A percentile compares a stretch with the other conserved stretches of the same genome.
Conservation (phyloP, 2,888 invertebrate genomes). For the Ommatoiulus sabulosus region DNA sequence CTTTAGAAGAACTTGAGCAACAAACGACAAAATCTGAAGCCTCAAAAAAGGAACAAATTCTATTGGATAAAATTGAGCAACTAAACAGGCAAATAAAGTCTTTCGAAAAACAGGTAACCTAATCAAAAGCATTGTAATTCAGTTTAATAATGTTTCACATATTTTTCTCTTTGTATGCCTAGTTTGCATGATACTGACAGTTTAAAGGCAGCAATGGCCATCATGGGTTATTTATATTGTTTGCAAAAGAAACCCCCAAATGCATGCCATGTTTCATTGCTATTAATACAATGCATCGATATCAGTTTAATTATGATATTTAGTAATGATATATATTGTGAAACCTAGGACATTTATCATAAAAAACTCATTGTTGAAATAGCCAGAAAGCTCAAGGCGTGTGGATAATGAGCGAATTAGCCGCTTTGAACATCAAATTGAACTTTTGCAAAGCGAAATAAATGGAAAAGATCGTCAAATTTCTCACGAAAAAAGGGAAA, state of each 20-base stretch:
- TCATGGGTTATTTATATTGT: no score
- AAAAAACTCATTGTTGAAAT: neutral
- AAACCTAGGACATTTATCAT: neutral
- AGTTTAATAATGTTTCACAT: no score
- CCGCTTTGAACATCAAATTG: conserved; percentile 39
- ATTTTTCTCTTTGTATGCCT: no score
- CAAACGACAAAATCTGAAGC: conserved; percentile 20
- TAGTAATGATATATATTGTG: no score
- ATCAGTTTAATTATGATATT: no score
- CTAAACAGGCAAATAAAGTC: neutral
- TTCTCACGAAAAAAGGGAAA: conserved; percentile 49
- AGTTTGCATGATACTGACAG: no score
- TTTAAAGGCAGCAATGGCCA: no score
- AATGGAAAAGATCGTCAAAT: conserved; percentile 55
- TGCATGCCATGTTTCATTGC: no score
- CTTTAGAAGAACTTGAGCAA: conserved; percentile 55
- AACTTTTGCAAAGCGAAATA: conserved; percentile 44
- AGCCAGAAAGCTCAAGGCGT: neutral
- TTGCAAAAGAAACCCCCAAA: no score
- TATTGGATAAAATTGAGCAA: conserved; percentile 24
- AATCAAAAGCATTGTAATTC: neutral
- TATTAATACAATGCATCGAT: no score
- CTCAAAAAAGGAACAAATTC: neutral
- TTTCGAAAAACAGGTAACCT: neutral
- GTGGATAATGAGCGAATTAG: conserved; percentile 21